phyloP scores from a whole-genome alignment of 2,888 invertebrate species.

The Gortyna flavago region DNA sequence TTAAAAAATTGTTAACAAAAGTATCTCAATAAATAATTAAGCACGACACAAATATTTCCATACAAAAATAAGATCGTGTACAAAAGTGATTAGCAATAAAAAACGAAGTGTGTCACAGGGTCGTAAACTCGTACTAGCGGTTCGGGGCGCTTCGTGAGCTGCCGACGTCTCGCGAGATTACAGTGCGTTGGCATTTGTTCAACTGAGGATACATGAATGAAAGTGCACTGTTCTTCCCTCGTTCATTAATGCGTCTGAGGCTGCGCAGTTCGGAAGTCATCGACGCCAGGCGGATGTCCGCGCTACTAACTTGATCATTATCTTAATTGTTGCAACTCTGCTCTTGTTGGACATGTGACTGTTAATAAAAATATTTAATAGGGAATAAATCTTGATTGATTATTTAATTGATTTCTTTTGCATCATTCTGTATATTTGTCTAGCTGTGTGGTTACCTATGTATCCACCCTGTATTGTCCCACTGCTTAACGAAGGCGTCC shows the following conservation, averaged over 20 bases:
- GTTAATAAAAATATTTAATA: slow-evolving; percentile 20
- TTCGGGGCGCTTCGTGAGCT: slow-evolving; percentile 75
- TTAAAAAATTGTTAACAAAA: not conserved
- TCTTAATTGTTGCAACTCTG: slow-evolving; percentile 24
- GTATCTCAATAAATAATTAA: slow-evolving; percentile 9
- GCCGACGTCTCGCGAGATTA: slow-evolving; percentile 82
- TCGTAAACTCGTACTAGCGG: slow-evolving; percentile 41
- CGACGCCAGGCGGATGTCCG: slow-evolving; percentile 64
- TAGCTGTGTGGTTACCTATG: not conserved
- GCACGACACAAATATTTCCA: not conserved
- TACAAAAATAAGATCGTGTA: slow-evolving; percentile 13
- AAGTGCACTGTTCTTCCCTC: slow-evolving; percentile 75
- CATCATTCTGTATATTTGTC: not conserved
- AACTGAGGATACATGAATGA: slow-evolving; percentile 77
- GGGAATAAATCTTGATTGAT: not conserved
- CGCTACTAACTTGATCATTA: slow-evolving; percentile 54
- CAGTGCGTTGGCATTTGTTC: slow-evolving; percentile 84
- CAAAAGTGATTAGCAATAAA: slow-evolving; percentile 41
- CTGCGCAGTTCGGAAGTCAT: slow-evolving; percentile 63
- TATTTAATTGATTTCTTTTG: not conserved
- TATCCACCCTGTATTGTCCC: not conserved
- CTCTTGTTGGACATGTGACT: slow-evolving; percentile 6
- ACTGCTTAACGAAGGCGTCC: too few species aligned
- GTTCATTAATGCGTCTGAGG: slow-evolving; percentile 67
- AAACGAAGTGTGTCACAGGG: slow-evolving; percentile 55